Conservation (phyloP, 1,140 invertebrate species). For the Zaprionus africanus region DNA sequence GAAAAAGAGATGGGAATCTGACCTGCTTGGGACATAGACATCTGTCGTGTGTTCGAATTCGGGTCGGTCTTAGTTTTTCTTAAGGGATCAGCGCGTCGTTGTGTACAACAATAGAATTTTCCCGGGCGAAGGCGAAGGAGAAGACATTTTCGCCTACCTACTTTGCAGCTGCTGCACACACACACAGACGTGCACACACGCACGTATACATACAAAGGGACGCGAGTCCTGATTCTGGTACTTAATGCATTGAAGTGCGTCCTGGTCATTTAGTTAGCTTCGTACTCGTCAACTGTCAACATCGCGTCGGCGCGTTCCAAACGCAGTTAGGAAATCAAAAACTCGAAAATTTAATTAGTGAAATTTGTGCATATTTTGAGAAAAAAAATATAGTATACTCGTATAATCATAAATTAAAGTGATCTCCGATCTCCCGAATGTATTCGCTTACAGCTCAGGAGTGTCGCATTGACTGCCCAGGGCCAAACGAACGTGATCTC, state of each 20-base stretch:
- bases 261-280: constrained; percentile 62
- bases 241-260: constrained; percentile 65
- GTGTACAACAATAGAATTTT: constrained; percentile 48
- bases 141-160: constrained; percentile 47
- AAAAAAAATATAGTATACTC: background rate
- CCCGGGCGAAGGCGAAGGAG: constrained; percentile 5
- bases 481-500: constrained; percentile 71
- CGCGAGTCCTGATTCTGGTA: constrained; percentile 38
- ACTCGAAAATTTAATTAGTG: constrained; percentile 1
- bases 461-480: constrained; percentile 60
- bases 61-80: constrained; percentile 52
- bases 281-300: constrained; percentile 62
- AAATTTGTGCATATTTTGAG: constrained; percentile 7
- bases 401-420: background rate
- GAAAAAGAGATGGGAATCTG: constrained; percentile 45
- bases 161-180: constrained; percentile 45
- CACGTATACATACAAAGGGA: background rate
- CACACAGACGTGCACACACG: constrained; percentile 9
- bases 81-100: constrained; percentile 52
- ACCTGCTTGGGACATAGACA: constrained; percentile 68
- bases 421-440: background rate
- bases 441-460: constrained; percentile 44
- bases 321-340: constrained; percentile 49
- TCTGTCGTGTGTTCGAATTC: constrained; percentile 59
- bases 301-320: constrained; percentile 66